These are phyloP conservation scores for Synergus umbraculus DNA, from an alignment of 2,888 invertebrate genomes.

Conservation along the genomic window DNA sequence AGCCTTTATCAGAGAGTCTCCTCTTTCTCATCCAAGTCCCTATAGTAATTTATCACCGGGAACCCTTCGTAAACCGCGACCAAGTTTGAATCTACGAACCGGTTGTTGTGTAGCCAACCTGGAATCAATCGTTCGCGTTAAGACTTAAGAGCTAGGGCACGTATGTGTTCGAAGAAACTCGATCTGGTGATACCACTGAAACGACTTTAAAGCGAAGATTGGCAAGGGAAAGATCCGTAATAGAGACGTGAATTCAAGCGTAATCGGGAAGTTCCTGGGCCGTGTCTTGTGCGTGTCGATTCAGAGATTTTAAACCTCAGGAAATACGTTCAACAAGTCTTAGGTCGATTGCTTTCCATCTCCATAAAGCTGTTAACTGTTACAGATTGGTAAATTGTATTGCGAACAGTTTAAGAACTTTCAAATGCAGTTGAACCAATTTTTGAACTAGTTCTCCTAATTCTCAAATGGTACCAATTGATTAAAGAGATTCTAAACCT, in stretches of 20 bases:
- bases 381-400: too few species aligned
- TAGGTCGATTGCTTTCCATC: not conserved
- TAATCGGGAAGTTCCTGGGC: constrained; percentile 3
- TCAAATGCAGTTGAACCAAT: too few species aligned
- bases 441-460: too few species aligned
- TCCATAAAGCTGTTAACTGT: not conserved
- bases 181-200: constrained; percentile 17
- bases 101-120: constrained; percentile 33
- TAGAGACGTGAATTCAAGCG: constrained; percentile 57
- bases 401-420: too few species aligned
- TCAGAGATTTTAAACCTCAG: not conserved
- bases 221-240: constrained; percentile 48
- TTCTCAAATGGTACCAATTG: too few species aligned
- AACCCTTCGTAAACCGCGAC: constrained; percentile 32
- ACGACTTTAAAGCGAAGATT: constrained; percentile 41
- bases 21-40: constrained; percentile 24
- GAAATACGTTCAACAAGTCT: not conserved
- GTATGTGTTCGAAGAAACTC: constrained; percentile 39
- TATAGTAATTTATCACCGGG: constrained; percentile 40
- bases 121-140: constrained; percentile 33
- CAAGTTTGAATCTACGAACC: constrained; percentile 40
- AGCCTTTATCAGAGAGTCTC: constrained; percentile 39
- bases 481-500: too few species aligned
- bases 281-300: not conserved
- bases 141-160: constrained; percentile 17